A percentile compares a stretch with the other conserved stretches of the same genome.
Conservation (phyloP, 2,888 invertebrate genomes). For the Tenthredo livida region DNA sequence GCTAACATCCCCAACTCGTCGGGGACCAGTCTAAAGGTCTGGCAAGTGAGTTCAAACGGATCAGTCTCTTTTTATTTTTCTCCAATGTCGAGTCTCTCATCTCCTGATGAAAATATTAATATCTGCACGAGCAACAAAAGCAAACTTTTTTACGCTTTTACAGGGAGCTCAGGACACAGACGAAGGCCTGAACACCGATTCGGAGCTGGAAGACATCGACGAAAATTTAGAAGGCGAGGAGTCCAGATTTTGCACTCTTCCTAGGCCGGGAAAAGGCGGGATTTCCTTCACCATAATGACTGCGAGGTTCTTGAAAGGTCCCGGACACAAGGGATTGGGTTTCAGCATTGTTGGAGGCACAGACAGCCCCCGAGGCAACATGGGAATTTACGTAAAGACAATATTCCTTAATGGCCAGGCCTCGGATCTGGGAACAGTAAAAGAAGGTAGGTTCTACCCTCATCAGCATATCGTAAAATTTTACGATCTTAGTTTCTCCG, state of each 20-base stretch:
- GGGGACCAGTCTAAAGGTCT: slow-evolving; percentile 64
- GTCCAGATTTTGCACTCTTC: slow-evolving; percentile 82
- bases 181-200: slow-evolving; percentile 74
- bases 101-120: not conserved
- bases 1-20: slow-evolving; percentile 72
- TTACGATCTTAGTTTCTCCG: not conserved
- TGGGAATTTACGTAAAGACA: slow-evolving; percentile 94
- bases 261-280: slow-evolving; percentile 79
- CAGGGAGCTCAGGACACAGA: slow-evolving; percentile 70
- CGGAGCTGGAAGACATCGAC: slow-evolving; percentile 77
- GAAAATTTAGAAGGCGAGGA: slow-evolving; percentile 80
- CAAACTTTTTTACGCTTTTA: not conserved
- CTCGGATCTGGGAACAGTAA: slow-evolving; percentile 87
- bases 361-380: slow-evolving; percentile 91
- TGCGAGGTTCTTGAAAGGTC: slow-evolving; percentile 88
- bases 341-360: slow-evolving; percentile 94
- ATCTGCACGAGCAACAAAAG: not conserved
- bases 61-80: too few relatives aligned
- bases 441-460: slow-evolving; percentile 84
- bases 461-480: not conserved
- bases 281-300: slow-evolving; percentile 80
- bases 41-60: slow-evolving; percentile 68
- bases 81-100: too few relatives aligned
- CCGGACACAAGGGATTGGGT: slow-evolving; percentile 91
- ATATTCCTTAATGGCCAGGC: slow-evolving; percentile 93